Evolutionary conservation across 1,140 invertebrate genomes (phyloP).

Genomic region (Drosophila nebulosa): DNA sequence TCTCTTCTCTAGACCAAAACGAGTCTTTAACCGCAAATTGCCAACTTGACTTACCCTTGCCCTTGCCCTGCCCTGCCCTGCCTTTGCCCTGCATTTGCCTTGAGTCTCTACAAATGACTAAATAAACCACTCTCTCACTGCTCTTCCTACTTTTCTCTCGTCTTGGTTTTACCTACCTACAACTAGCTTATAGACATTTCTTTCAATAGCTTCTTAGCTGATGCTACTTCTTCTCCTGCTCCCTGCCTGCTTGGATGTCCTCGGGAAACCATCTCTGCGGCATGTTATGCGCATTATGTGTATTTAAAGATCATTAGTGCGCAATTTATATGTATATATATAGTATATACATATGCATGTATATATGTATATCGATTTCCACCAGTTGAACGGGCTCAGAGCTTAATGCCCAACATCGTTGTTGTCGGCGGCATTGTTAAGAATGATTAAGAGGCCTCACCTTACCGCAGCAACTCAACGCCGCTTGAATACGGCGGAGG

Average conservation of each 20-base stretch:
- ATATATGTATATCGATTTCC: conserved; percentile 58
- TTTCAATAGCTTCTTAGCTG: background rate
- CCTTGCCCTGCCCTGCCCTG: no score
- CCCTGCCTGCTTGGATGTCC: conserved; percentile 13
- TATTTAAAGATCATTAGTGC: conserved; percentile 76
- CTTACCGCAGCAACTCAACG: conserved; percentile 10
- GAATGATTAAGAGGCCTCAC: conserved; percentile 70
- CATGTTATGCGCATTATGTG: conserved; percentile 52
- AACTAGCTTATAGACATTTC: background rate
- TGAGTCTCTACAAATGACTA: background rate
- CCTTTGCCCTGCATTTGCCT: background rate
- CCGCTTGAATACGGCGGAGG: conserved; percentile 48
- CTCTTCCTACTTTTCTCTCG: background rate
- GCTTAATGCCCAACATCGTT: conserved; percentile 41
- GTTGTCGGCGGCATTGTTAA: conserved; percentile 57
- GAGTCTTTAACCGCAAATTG: background rate
- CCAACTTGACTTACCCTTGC: background rate
- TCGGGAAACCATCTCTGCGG: conserved; percentile 3
- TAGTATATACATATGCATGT: background rate
- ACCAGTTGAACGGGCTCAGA: conserved; percentile 58
- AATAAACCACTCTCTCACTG: background rate
- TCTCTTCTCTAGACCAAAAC: background rate
- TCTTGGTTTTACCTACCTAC: no score
- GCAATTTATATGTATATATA: conserved; percentile 58
- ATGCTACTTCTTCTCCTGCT: no score